These are phyloP conservation scores for Actenoides hombroni DNA, from an alignment of 2,113 vertebrate species.

Conservation along the genomic window DNA sequence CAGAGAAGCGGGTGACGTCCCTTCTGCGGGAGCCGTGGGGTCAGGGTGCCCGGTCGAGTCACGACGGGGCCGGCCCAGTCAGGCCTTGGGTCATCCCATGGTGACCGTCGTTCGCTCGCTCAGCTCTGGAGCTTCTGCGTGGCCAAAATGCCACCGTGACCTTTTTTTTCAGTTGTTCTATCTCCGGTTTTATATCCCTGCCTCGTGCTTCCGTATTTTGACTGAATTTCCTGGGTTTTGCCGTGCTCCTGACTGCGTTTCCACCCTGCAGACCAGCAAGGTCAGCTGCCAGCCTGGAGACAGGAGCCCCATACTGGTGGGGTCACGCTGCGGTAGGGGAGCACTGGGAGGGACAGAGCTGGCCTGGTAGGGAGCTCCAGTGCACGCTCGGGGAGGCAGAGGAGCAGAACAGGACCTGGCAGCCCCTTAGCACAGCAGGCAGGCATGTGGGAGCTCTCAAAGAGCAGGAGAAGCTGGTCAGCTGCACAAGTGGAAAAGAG, in stretches of 20 bases:
- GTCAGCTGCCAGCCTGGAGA: neutral
- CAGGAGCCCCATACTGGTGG: neutral
- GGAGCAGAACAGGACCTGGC: neutral
- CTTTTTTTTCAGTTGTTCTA: neutral
- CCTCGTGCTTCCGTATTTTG: neutral
- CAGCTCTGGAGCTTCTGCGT: neutral
- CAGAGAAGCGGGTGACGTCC: fast-evolving
- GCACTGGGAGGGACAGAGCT: neutral
- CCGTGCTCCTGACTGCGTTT: fast-evolving
- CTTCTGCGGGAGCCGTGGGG: fast-evolving
- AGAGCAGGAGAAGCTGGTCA: neutral
- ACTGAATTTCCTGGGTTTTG: neutral
- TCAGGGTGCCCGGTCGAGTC: neutral
- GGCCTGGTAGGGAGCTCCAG: fast-evolving
- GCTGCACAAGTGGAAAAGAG: neutral
- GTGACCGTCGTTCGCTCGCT: fast-evolving
- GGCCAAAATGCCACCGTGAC: neutral
- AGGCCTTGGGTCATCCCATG: fast-evolving
- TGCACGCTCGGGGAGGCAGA: neutral
- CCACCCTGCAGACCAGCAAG: neutral
- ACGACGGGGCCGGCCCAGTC: neutral
- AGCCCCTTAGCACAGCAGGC: neutral
- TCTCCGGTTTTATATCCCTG: neutral
- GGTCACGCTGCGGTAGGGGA: fast-evolving
- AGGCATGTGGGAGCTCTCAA: neutral